These are phyloP conservation scores for Xylota sylvarum DNA, from an alignment of 2,888 invertebrate species.

Conservation along the genomic window DNA sequence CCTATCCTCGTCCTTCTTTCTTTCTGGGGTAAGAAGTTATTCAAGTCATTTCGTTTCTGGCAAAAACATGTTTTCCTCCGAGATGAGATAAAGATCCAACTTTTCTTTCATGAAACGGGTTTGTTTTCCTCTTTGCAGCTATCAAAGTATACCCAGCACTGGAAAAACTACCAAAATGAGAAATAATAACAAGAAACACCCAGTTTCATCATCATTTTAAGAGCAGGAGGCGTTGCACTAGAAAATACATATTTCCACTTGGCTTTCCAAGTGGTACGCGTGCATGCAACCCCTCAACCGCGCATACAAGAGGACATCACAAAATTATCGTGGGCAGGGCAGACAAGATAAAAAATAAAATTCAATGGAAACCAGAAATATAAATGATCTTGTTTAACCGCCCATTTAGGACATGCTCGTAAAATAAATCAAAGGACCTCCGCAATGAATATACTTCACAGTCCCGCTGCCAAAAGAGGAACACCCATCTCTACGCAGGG, in stretches of 20 bases:
- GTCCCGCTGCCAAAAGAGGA: slow-evolving; percentile 42
- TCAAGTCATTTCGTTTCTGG: slow-evolving; percentile 44
- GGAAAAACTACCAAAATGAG: slow-evolving; percentile 40
- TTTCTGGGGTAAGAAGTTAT: slow-evolving; percentile 44
- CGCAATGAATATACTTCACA: slow-evolving; percentile 57
- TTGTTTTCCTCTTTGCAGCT: slow-evolving; percentile 21
- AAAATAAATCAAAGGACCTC: slow-evolving; percentile 74
- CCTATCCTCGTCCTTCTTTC: slow-evolving; percentile 5
- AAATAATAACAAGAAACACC: slow-evolving; percentile 72
- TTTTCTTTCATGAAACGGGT: slow-evolving; percentile 49
- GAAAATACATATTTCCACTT: slow-evolving; percentile 52
- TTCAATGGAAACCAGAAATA: slow-evolving; percentile 66
- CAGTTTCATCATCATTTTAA: slow-evolving; percentile 63
- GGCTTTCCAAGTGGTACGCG: slow-evolving; percentile 22
- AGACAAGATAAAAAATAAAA: slow-evolving; percentile 38
- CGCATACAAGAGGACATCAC: background rate
- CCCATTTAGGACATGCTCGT: slow-evolving; percentile 73
- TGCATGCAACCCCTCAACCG: slow-evolving; percentile 5
- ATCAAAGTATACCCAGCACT: background rate
- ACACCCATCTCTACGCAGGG: slow-evolving; percentile 57
- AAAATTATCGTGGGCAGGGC: slow-evolving; percentile 3
- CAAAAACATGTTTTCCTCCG: slow-evolving; percentile 53
- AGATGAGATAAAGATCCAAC: slow-evolving; percentile 38
- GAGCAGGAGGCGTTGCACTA: slow-evolving; percentile 69
- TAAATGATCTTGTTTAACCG: slow-evolving; percentile 76